Conservation (phyloP, 2,888 invertebrate species). For the Caenorhabditis zanzibari region DNA sequence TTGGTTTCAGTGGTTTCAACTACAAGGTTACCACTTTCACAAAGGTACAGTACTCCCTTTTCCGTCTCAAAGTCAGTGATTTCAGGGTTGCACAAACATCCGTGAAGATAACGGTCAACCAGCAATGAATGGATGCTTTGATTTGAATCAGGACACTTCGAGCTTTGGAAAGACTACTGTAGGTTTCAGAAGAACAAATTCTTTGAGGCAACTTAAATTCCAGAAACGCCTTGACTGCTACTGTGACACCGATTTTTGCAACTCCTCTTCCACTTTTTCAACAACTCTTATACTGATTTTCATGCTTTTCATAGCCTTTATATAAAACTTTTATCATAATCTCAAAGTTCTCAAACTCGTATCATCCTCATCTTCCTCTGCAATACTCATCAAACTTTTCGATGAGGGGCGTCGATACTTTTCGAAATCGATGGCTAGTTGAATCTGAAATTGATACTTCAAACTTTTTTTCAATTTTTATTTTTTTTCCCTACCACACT, state of each 20-base stretch:
- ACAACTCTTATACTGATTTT: too few species aligned
- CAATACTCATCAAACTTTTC: slow-evolving; percentile 3
- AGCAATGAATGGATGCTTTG: slow-evolving; percentile 25
- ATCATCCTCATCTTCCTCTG: slow-evolving; percentile 14
- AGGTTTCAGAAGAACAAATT: too few species aligned
- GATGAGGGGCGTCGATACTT: background rate
- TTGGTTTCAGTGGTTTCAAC: slow-evolving; percentile 44
- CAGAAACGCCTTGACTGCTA: slow-evolving; percentile 51
- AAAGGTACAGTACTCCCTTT: slow-evolving; percentile 32
- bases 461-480: too few species aligned
- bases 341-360: background rate
- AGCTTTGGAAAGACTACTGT: slow-evolving; percentile 40
- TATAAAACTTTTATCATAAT: background rate
- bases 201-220: too few species aligned
- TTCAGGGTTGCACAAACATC: slow-evolving; percentile 30
- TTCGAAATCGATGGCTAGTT: slow-evolving; percentile 34
- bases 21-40: slow-evolving; percentile 43
- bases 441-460: slow-evolving; percentile 15
- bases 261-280: background rate
- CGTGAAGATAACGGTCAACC: slow-evolving; percentile 37
- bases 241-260: slow-evolving; percentile 42
- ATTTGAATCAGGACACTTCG: slow-evolving; percentile 26
- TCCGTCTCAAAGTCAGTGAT: background rate
- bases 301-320: background rate
- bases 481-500: slow-evolving; percentile 20